phyloP scores from a whole-genome alignment of 2,888 invertebrate genomes.

The Monoplex corrugatus region DNA sequence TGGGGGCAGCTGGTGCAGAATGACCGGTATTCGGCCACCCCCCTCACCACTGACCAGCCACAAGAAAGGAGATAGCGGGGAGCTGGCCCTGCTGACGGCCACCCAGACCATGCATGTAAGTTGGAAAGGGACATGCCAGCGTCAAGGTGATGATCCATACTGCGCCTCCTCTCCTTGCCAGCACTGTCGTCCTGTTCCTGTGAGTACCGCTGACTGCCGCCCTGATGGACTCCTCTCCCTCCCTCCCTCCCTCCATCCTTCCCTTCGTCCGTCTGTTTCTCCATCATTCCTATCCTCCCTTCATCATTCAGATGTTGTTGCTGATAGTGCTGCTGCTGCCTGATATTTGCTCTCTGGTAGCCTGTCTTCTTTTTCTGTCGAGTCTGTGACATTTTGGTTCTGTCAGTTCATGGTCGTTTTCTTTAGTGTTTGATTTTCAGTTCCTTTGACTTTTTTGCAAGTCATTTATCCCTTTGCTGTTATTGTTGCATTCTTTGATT shows the following conservation, averaged over 20 bases:
- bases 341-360: too few relatives aligned
- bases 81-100: constrained; percentile 63
- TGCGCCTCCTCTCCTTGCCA: constrained; percentile 60
- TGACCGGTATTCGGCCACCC: not conserved
- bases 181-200: constrained; percentile 69
- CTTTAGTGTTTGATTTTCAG: too few relatives aligned
- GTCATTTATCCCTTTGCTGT: too few relatives aligned
- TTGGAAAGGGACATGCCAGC: constrained; percentile 61
- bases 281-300: too few relatives aligned
- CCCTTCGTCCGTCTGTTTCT: not conserved
- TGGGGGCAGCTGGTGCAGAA: not conserved
- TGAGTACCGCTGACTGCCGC: constrained; percentile 64
- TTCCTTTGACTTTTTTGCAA: too few relatives aligned
- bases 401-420: too few relatives aligned
- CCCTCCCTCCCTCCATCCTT: not conserved
- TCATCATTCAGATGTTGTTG: too few relatives aligned
- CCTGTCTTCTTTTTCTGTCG: too few relatives aligned
- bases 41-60: not conserved
- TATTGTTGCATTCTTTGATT: too few relatives aligned
- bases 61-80: not conserved
- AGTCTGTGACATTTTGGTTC: too few relatives aligned
- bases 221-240: not conserved
- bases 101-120: constrained; percentile 74
- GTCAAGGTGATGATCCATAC: constrained; percentile 59
- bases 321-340: too few relatives aligned